phyloP scores from a whole-genome alignment of 2,888 invertebrate species.

The Elegia similella region DNA sequence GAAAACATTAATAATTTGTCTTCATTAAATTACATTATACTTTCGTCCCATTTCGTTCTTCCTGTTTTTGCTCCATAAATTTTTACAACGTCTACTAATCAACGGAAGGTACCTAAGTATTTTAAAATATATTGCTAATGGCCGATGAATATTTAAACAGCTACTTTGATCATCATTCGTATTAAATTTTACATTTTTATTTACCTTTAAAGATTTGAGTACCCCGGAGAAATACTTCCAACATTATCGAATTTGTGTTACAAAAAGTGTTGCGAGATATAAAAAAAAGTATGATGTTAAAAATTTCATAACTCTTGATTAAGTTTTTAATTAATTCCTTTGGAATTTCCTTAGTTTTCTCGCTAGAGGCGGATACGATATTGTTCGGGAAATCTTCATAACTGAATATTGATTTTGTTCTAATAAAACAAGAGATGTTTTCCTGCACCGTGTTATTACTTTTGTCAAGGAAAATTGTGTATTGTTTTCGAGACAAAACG shows the following conservation, averaged over 20 bases:
- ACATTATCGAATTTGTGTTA: background rate
- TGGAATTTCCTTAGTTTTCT: slow-evolving; percentile 52
- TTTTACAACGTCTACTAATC: slow-evolving; percentile 19
- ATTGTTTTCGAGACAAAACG: slow-evolving; percentile 29
- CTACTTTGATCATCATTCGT: slow-evolving; percentile 13
- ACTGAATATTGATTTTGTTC: slow-evolving; percentile 38
- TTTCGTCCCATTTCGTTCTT: slow-evolving; percentile 12
- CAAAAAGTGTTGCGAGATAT: background rate
- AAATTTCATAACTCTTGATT: slow-evolving; percentile 61
- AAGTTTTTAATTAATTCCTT: slow-evolving; percentile 73
- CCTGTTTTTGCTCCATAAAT: slow-evolving; percentile 17
- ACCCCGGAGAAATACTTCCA: background rate
- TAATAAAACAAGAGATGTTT: slow-evolving; percentile 29
- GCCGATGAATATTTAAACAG: slow-evolving; percentile 18
- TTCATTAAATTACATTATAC: slow-evolving; percentile 15
- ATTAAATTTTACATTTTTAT: slow-evolving; percentile 13
- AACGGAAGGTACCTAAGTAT: slow-evolving; percentile 16
- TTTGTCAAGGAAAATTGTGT: slow-evolving; percentile 35
- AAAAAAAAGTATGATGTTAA: slow-evolving; percentile 40
- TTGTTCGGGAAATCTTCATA: slow-evolving; percentile 43
- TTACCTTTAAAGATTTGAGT: slow-evolving; percentile 9
- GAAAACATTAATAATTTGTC: slow-evolving; percentile 14
- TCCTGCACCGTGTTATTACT: slow-evolving; percentile 34
- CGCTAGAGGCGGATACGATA: slow-evolving; percentile 49
- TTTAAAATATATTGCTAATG: slow-evolving; percentile 19